Evolutionary conservation across 1,140 invertebrate genomes (phyloP).

Genomic region (Platyscapa corneri): DNA sequence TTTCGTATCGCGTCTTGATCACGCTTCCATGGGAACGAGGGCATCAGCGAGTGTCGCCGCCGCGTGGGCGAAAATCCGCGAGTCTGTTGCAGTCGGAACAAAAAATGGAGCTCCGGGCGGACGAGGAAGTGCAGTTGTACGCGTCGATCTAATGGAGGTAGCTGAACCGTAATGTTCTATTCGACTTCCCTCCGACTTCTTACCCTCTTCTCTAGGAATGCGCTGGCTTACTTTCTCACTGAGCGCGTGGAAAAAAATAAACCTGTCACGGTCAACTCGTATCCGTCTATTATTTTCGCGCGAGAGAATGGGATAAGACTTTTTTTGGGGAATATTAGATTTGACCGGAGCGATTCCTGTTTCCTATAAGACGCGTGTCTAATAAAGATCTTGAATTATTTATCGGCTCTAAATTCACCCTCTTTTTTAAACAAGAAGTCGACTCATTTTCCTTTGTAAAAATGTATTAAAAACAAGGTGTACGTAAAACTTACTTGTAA

Average conservation of each 20-base stretch:
- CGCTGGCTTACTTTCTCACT: neutral
- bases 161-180: neutral
- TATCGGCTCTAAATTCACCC: too few species aligned
- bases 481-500: too few species aligned
- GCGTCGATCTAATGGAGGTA: neutral
- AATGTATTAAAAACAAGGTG: too few species aligned
- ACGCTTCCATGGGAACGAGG: neutral
- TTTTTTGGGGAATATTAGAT: too few species aligned
- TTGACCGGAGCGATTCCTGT: too few species aligned
- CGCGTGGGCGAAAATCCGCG: neutral
- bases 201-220: neutral
- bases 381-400: too few species aligned
- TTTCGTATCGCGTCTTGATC: neutral
- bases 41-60: neutral
- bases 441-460: too few species aligned
- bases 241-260: neutral
- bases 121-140: neutral
- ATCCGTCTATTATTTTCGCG: too few species aligned
- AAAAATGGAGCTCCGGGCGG: neutral
- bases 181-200: neutral
- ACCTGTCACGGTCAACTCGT: too few species aligned
- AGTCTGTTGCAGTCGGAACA: neutral
- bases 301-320: too few species aligned
- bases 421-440: too few species aligned
- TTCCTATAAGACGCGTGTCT: too few species aligned